Evolutionary conservation across 1,140 invertebrate species (phyloP).

Genomic region (Zaprionus davidi): DNA sequence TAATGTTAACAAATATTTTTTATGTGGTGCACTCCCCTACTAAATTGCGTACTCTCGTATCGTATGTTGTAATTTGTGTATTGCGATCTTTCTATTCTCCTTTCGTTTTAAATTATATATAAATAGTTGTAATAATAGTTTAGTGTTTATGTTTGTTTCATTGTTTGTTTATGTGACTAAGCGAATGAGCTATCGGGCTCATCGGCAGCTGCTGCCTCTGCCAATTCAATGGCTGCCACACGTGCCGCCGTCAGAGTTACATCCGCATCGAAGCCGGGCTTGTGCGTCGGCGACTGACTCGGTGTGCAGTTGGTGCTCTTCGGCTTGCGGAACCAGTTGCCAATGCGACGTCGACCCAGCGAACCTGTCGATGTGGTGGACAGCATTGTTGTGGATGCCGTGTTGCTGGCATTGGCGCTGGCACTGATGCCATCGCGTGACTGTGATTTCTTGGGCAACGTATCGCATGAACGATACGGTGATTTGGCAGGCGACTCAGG

Average conservation of each 20-base stretch:
- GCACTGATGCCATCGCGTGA: constrained; percentile 64
- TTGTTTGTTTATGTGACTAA: constrained; percentile 31
- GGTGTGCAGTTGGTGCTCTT: constrained; percentile 82
- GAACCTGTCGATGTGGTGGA: constrained; percentile 68
- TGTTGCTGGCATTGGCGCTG: constrained; percentile 36
- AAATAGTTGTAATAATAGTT: constrained; percentile 28
- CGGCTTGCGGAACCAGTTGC: constrained; percentile 83
- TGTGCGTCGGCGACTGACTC: constrained; percentile 83
- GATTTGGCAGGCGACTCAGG: constrained; percentile 79
- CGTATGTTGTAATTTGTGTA: constrained; percentile 16
- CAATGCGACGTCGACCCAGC: constrained; percentile 73
- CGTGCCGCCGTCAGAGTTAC: constrained; percentile 66
- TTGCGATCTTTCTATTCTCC: constrained; percentile 24
- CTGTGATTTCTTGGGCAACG: constrained; percentile 77
- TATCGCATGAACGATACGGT: constrained; percentile 65
- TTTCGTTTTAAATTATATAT: constrained; percentile 22
- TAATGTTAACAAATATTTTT: constrained; percentile 44
- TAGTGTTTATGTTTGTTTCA: not conserved
- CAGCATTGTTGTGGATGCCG: constrained; percentile 37
- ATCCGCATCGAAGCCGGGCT: constrained; percentile 70
- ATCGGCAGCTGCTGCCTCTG: constrained; percentile 47
- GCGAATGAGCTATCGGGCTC: constrained; percentile 43
- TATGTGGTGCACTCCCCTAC: constrained; percentile 14
- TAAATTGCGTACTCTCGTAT: constrained; percentile 32
- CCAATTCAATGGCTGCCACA: constrained; percentile 68